Evolutionary conservation across 2,113 vertebrate species (phyloP).

Genomic region (Corythaixoides concolor): DNA sequence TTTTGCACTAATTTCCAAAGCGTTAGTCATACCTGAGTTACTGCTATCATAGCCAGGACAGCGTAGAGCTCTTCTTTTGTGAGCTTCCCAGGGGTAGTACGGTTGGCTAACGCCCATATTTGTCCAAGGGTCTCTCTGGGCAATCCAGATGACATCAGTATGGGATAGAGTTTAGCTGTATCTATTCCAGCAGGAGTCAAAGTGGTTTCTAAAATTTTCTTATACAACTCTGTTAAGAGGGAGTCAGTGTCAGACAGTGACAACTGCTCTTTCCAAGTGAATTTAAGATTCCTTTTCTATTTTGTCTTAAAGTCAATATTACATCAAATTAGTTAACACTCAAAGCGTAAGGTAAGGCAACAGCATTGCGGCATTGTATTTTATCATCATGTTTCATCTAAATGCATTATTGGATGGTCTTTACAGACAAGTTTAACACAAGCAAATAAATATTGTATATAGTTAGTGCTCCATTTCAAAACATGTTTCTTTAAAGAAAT

Average conservation of each 20-base stretch:
- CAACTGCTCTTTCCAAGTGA: not conserved
- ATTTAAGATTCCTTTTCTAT: not conserved
- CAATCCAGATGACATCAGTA: conserved; percentile 96
- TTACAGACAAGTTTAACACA: not conserved
- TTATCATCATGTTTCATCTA: not conserved
- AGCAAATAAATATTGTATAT: not conserved
- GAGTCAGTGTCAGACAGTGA: not conserved
- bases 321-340: not conserved
- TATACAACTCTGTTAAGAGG: conserved; percentile 86
- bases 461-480: not conserved
- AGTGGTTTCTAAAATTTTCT: conserved; percentile 92
- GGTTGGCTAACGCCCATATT: conserved; percentile 96
- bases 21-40: conserved; percentile 84
- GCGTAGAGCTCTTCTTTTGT: conserved; percentile 96
- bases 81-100: conserved; percentile 94
- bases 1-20: not conserved
- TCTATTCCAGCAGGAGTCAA: conserved; percentile 93
- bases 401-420: not conserved
- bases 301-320: not conserved
- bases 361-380: not conserved
- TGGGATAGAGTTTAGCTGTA: conserved; percentile 95
- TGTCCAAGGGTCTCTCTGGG: conserved; percentile 95
- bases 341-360: not conserved
- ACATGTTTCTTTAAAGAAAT: not conserved
- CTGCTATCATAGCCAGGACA: conserved; percentile 92